These are phyloP conservation scores for Bubo bubo DNA, from an alignment of 2,113 vertebrate genomes.

Conservation along the genomic window DNA sequence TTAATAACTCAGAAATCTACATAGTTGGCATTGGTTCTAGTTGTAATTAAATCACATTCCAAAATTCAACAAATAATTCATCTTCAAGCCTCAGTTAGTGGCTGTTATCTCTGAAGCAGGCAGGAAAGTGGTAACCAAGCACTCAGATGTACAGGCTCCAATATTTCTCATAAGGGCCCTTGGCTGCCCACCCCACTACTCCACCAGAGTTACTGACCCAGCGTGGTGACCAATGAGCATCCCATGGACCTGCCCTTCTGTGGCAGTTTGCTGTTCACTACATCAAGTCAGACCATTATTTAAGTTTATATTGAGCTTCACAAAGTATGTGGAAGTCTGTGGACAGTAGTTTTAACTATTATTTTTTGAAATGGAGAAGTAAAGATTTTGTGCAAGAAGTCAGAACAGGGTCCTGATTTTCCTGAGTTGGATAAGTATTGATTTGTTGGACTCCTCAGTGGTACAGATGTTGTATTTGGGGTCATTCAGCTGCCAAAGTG, in stretches of 20 bases:
- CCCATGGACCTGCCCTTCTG: background rate
- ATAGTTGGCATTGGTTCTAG: background rate
- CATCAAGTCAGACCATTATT: background rate
- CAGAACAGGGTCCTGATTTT: background rate
- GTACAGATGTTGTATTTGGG: background rate
- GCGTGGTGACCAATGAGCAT: background rate
- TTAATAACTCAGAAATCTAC: background rate
- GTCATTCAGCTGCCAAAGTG: background rate
- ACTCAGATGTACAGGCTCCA: background rate
- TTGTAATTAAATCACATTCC: background rate
- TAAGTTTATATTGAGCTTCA: background rate
- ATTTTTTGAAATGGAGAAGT: background rate
- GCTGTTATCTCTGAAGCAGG: background rate
- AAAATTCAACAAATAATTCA: conserved; percentile 5
- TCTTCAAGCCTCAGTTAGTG: background rate
- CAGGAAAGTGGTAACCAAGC: background rate
- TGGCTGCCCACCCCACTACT: background rate
- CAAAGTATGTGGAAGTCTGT: accelerated
- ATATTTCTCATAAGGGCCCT: background rate
- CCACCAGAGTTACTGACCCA: background rate
- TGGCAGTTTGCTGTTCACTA: background rate
- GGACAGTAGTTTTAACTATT: background rate
- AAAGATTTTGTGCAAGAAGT: background rate
- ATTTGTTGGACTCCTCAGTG: background rate
- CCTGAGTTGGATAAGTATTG: background rate